Evolutionary conservation across 2,888 invertebrate species (phyloP), one percentile per base, ranked within the genome.

Genomic region (Conomelus anceps): DNA sequence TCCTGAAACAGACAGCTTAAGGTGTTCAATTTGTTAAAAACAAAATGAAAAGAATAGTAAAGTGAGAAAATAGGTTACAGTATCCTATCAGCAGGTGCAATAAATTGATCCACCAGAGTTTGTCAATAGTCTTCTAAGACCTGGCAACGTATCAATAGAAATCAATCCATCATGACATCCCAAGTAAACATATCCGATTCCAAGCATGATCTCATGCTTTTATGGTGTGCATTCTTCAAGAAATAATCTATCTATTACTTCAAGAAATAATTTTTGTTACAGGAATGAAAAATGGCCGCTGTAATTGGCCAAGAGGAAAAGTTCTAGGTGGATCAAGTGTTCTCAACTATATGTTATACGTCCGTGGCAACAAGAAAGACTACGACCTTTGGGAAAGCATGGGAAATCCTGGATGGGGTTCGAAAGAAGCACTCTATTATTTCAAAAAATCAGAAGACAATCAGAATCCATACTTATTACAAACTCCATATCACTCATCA

Each of bases 391-490:
- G 99, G 99, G 98, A 98, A 92, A 94, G 95, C 0, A 93, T 96
- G 90, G 99, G 98, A 0, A 98, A 98, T 92, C 95, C 96, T 0
- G 98, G 98, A 0, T 99, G 99, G 99, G 96, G 97, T 4, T 96
- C 96, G 91, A 95, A 96, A 88, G 96, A 97, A 91, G 96, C 96
- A 0, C 93, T 98, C 11, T 95, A 96, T 92, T 98, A 98, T 92
- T 98, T 98, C 93, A 97, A 97, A 92, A 98, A 98, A 93, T 98
- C 98, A 0, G 98, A 98, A 94, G 98, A 98, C 93, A 98, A 98
- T 92, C 95, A 96, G 92, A 98, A 97, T 93, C 97, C 97, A 0
- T 98, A 97, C 92, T 93, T 98, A 90, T 94, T 96, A 0, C 94
- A 96, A 89, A 97, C 97, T 0, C 96, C 96, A 0, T 98, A 97